These are phyloP conservation scores for Phrixothrix hirtus DNA, from an alignment of 2,888 invertebrate species.

Conservation along the genomic window DNA sequence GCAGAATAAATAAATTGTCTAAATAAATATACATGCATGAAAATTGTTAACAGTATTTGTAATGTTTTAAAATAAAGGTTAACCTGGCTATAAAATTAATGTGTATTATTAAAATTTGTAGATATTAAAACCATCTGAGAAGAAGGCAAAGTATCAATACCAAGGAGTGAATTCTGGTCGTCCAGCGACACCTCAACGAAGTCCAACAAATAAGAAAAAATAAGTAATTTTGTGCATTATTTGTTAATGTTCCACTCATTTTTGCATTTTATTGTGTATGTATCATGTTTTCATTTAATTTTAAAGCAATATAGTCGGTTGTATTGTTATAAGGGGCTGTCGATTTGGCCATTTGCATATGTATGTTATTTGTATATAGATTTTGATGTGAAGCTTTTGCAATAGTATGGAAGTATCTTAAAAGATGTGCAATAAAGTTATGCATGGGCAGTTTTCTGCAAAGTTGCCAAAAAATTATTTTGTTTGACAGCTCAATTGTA, in stretches of 20 bases:
- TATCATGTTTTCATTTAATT: constrained; percentile 27
- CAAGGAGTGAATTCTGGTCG: constrained; percentile 84
- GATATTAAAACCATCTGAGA: constrained; percentile 99
- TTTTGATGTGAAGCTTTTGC: background rate
- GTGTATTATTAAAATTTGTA: constrained; percentile 52
- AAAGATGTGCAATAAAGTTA: constrained; percentile 2
- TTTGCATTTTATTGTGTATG: constrained; percentile 24
- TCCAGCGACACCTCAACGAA: constrained; percentile 83
- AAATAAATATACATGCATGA: too few relatives aligned
- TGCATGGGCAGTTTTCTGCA: background rate
- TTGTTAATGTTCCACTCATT: constrained; percentile 26
- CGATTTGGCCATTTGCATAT: too few relatives aligned
- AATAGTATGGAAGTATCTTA: background rate
- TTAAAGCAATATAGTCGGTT: constrained; percentile 20
- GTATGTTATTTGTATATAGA: too few relatives aligned
- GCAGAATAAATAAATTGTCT: too few relatives aligned
- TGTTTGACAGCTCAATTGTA: constrained; percentile 23
- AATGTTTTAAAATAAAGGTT: background rate
- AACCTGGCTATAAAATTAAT: background rate
- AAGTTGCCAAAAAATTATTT: constrained; percentile 4
- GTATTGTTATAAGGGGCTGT: constrained; percentile 24
- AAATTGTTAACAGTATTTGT: background rate
- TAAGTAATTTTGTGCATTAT: constrained; percentile 42
- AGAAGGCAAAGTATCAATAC: constrained; percentile 99
- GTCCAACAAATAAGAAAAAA: constrained; percentile 75